Evolutionary conservation across 1,140 invertebrate genomes (phyloP).

Genomic region (Heliconius melpomene): DNA sequence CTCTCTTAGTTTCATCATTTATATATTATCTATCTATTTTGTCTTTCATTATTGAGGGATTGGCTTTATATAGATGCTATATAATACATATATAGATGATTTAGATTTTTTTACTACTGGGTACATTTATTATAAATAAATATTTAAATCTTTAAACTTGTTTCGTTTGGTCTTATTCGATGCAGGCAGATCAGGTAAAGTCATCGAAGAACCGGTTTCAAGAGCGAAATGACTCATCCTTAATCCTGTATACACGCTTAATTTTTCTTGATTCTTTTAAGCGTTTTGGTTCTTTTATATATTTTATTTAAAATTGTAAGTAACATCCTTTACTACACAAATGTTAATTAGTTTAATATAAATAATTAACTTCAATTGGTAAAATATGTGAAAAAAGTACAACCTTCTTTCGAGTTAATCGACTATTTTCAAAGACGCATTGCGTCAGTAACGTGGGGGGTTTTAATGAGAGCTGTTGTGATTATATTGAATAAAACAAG

Average conservation of each 20-base stretch:
- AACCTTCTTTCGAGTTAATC: conserved; percentile 7
- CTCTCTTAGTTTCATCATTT: too few relatives aligned
- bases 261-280: neutral
- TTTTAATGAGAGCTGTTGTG: conserved; percentile 35
- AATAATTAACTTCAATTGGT: neutral
- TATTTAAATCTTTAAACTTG: neutral
- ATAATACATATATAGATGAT: too few relatives aligned
- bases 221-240: conserved; percentile 41
- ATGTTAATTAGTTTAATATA: too few relatives aligned
- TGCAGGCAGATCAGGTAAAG: conserved; percentile 26
- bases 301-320: neutral
- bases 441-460: conserved; percentile 41
- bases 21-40: too few relatives aligned
- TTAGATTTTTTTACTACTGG: too few relatives aligned
- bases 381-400: neutral
- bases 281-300: neutral
- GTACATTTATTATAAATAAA: too few relatives aligned
- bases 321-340: too few relatives aligned
- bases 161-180: conserved; percentile 12
- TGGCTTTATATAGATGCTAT: too few relatives aligned
- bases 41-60: too few relatives aligned
- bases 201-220: conserved; percentile 40
- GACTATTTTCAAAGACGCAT: conserved; percentile 39
- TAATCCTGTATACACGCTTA: neutral
- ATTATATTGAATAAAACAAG: conserved; percentile 34